These are phyloP conservation scores for Montipora capitata DNA, from an alignment of 92 coral and sea anemone genomes.

Conservation along the genomic window DNA sequence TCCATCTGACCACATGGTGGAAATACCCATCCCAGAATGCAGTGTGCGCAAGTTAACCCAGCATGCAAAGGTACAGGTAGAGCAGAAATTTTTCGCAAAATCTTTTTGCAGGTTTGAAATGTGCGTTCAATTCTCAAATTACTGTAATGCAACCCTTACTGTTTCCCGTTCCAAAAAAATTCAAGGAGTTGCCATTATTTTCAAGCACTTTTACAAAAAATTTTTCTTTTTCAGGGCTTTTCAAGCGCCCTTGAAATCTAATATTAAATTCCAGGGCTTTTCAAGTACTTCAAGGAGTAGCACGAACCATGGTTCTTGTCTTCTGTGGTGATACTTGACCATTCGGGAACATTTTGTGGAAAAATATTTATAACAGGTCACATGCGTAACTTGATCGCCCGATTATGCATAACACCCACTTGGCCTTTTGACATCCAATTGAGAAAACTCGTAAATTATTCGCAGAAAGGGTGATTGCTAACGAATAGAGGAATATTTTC, in stretches of 20 bases:
- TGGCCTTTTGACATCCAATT: no score
- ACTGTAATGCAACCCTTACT: conserved; percentile 3
- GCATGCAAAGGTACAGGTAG: not conserved
- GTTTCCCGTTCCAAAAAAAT: not conserved
- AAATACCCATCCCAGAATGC: not conserved
- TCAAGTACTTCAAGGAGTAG: not conserved
- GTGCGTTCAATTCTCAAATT: not conserved
- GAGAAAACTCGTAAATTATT: no score
- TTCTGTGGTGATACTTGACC: no score
- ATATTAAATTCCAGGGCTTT: conserved; percentile 9
- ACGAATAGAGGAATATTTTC: no score
- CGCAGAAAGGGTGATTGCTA: no score
- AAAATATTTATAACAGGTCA: no score
- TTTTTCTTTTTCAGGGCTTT: conserved; percentile 1
- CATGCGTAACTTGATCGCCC: no score
- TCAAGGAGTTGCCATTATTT: not conserved
- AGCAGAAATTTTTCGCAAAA: conserved; percentile 1
- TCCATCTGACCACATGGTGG: conserved; percentile 25
- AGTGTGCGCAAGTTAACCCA: not conserved
- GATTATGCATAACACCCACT: no score
- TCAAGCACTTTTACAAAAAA: conserved; percentile 7
- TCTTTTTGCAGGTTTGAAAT: not conserved
- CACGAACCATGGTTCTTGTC: not conserved
- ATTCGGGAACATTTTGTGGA: no score
- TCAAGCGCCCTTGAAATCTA: conserved; percentile 12